These are phyloP conservation scores for Chaetorhynchus papuensis DNA, from an alignment of 2,113 vertebrate species.

Conservation along the genomic window DNA sequence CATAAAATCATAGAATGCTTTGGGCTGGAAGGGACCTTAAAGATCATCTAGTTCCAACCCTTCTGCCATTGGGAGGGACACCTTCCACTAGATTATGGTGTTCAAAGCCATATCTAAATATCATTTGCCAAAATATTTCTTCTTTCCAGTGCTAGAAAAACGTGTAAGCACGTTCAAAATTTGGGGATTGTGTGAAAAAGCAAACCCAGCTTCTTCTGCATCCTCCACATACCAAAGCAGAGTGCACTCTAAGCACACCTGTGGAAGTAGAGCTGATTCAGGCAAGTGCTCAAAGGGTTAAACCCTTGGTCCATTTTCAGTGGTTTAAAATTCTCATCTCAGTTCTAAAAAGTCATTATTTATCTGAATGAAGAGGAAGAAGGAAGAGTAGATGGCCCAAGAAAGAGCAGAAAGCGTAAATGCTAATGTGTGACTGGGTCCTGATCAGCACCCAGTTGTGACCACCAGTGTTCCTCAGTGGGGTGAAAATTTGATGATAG, in stretches of 20 bases:
- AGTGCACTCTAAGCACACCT: background rate
- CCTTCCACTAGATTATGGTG: background rate
- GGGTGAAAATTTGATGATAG: background rate
- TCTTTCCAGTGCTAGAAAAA: background rate
- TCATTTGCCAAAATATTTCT: background rate
- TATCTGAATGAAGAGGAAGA: background rate
- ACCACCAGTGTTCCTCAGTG: background rate
- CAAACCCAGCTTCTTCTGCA: background rate
- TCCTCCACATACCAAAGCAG: background rate
- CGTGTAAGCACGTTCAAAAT: background rate
- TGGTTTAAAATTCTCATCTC: background rate
- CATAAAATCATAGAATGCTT: background rate
- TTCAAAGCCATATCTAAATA: background rate
- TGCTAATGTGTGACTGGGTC: background rate
- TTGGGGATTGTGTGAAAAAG: background rate
- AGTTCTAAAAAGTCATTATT: background rate
- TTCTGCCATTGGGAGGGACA: accelerated
- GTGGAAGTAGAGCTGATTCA: background rate
- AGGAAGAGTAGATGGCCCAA: background rate
- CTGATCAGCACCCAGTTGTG: background rate
- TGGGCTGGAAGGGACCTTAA: background rate
- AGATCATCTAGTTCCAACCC: background rate
- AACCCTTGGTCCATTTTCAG: background rate
- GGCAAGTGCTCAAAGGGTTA: background rate
- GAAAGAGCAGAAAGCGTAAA: background rate